Conservation (phyloP, 2,797 vertebrate species). For the Neosilurus hyrtlii region DNA sequence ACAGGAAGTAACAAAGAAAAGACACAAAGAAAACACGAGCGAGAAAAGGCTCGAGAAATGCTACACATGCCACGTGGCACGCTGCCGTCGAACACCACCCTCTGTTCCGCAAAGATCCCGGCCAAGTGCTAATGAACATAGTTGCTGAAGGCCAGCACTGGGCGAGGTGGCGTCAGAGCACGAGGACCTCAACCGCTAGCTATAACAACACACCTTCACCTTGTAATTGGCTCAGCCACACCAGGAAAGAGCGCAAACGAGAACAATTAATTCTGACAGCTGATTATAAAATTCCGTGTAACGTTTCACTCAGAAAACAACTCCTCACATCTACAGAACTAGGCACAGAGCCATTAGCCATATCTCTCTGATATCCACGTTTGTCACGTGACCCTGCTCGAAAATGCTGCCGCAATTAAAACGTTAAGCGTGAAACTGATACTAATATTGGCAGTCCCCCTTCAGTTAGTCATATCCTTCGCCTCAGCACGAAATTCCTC, state of each 20-base stretch:
- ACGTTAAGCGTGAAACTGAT: slow-evolving; percentile 11
- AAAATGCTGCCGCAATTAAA: neutral
- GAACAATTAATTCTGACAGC: slow-evolving; percentile 12
- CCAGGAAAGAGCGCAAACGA: neutral
- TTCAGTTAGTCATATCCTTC: slow-evolving; percentile 2
- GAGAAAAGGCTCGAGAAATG: slow-evolving; percentile 9
- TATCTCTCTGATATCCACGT: neutral
- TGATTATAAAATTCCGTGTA: slow-evolving; percentile 1
- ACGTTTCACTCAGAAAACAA: neutral
- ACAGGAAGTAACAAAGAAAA: slow-evolving; percentile 26
- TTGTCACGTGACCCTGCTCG: neutral
- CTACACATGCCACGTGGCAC: slow-evolving; percentile 13
- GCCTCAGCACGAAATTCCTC: slow-evolving; percentile 36
- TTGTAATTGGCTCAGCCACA: slow-evolving; percentile 63
- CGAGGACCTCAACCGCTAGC: slow-evolving; percentile 56
- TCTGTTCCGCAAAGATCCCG: slow-evolving; percentile 57
- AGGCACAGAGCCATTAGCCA: neutral
- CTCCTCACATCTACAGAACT: neutral
- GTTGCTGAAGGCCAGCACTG: slow-evolving; percentile 62
- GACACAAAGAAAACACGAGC: slow-evolving; percentile 13
- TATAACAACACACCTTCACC: slow-evolving; percentile 69
- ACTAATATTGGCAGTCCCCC: slow-evolving; percentile 13
- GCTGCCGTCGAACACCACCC: slow-evolving; percentile 49
- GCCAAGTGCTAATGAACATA: slow-evolving; percentile 74
- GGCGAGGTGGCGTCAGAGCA: slow-evolving; percentile 54